phyloP scores from a whole-genome alignment of 2,113 vertebrate genomes.

The Rhizomys pruinosus region DNA sequence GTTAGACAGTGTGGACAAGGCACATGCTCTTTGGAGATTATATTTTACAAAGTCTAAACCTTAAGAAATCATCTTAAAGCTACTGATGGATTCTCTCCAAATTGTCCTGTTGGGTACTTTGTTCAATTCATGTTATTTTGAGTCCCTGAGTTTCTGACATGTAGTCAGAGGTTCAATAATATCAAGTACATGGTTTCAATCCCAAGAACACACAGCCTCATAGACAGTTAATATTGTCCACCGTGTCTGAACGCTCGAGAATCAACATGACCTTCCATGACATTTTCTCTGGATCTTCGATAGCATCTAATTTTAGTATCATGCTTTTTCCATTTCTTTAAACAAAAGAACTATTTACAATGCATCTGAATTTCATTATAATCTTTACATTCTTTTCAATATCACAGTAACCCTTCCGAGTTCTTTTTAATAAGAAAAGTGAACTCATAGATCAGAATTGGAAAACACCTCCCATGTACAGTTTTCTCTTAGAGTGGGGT shows the following conservation, averaged over 20 bases:
- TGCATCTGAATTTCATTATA: neutral
- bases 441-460: neutral
- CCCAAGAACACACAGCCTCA: neutral
- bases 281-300: neutral
- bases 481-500: neutral
- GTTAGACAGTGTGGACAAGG: neutral
- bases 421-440: neutral
- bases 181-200: neutral
- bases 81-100: neutral
- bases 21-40: neutral
- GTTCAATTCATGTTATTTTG: neutral
- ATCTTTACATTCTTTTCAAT: constrained; percentile 27
- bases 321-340: neutral
- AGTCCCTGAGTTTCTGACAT: neutral
- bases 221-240: neutral
- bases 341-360: constrained; percentile 28
- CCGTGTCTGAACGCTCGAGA: neutral
- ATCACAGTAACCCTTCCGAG: neutral
- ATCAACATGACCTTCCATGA: neutral
- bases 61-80: neutral
- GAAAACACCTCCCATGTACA: neutral
- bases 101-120: neutral
- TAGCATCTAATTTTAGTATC: neutral
- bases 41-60: constrained; percentile 17
- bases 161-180: neutral